phyloP scores from a whole-genome alignment of 2,113 vertebrate genomes.

The Garra rufa region DNA sequence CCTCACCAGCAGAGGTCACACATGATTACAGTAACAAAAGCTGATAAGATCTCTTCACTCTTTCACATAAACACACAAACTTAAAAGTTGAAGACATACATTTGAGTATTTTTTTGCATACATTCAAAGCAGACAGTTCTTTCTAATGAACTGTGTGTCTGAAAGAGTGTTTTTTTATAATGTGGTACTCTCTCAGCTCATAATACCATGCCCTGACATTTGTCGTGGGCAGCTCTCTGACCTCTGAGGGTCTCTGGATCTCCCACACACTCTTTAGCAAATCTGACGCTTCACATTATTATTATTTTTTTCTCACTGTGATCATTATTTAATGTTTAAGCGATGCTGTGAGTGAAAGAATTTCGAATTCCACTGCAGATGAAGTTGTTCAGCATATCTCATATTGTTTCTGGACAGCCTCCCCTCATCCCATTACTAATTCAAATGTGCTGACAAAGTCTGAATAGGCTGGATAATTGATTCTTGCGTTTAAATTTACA shows the following conservation, averaged over 20 bases:
- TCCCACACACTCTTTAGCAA: background rate
- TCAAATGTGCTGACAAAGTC: background rate
- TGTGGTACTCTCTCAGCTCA: background rate
- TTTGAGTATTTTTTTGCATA: background rate
- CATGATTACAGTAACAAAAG: slow-evolving; percentile 34
- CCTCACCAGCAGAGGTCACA: slow-evolving; percentile 61
- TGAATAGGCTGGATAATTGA: slow-evolving; percentile 1
- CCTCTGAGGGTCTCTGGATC: slow-evolving; percentile 1
- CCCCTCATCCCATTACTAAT: background rate
- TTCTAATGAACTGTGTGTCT: background rate
- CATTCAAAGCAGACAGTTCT: background rate
- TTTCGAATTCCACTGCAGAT: slow-evolving; percentile 4
- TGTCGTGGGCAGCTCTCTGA: slow-evolving; percentile 39
- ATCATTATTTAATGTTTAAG: background rate
- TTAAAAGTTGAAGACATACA: background rate
- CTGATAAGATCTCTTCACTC: background rate
- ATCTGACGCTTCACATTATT: background rate
- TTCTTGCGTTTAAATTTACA: background rate
- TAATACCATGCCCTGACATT: slow-evolving; percentile 42
- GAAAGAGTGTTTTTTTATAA: background rate
- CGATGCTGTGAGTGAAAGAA: background rate
- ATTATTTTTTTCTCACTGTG: background rate
- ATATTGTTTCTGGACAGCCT: background rate
- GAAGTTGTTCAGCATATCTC: background rate
- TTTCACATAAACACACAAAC: background rate